Percentiles rank a stretch among this genome's conserved stretches.
Evolutionary conservation across 2,113 vertebrate genomes (phyloP).

Genomic region (Mus musculus): GRCm39 chr4:59207501-59208000

Average conservation of each 20-base stretch:
- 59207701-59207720: background rate
- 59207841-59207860: constrained; percentile 96
- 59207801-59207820: constrained; percentile 95
- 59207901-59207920: constrained; percentile 84
- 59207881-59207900: constrained; percentile 97
- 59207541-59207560: background rate
- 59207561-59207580: background rate
- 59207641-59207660: background rate
- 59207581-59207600: background rate
- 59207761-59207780: constrained; percentile 95
- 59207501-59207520: background rate
- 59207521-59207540: background rate
- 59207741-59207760: constrained; percentile 82
- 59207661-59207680: background rate
- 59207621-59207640: background rate
- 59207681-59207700: background rate
- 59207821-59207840: constrained; percentile 96
- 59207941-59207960: background rate
- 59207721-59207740: background rate
- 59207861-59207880: constrained; percentile 98
- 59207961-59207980: background rate
- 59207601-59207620: background rate
- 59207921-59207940: background rate
- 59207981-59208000: background rate
- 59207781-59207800: constrained; percentile 93